A percentile compares a stretch with the other conserved stretches of the same genome.
phyloP scores from a whole-genome alignment of 2,113 vertebrate genomes.

The Butastur rufipennis region DNA sequence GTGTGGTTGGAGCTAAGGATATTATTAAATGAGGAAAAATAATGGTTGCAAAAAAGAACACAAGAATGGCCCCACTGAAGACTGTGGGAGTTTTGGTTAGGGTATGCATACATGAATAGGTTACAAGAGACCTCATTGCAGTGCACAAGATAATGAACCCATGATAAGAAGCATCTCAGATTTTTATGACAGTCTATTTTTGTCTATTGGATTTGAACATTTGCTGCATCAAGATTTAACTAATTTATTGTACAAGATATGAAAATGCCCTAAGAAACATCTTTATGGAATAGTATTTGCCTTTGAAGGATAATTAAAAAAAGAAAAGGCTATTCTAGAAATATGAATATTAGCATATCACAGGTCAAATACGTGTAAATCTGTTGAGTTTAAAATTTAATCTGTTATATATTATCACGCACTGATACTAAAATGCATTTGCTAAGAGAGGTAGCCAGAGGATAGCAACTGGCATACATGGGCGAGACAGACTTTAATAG shows the following conservation, averaged over 20 bases:
- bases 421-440: neutral
- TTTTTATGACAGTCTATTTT: neutral
- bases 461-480: rapidly evolving
- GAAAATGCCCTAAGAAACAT: neutral
- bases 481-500: neutral
- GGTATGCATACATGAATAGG: rapidly evolving
- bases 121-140: neutral
- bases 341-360: neutral
- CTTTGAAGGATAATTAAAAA: neutral
- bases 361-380: neutral
- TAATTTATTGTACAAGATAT: neutral
- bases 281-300: neutral
- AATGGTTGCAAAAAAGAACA: rapidly evolving
- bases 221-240: neutral
- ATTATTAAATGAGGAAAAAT: neutral
- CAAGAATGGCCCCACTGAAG: neutral
- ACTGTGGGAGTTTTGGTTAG: neutral
- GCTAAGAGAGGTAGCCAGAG: neutral
- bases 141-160: neutral
- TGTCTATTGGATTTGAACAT: neutral
- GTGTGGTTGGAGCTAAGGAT: neutral
- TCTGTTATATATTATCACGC: neutral
- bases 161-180: rapidly evolving
- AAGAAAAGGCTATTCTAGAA: neutral
- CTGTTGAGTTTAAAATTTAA: neutral